These are phyloP conservation scores for Momotus momota DNA, from an alignment of 2,797 vertebrate genomes.

Conservation along the genomic window DNA sequence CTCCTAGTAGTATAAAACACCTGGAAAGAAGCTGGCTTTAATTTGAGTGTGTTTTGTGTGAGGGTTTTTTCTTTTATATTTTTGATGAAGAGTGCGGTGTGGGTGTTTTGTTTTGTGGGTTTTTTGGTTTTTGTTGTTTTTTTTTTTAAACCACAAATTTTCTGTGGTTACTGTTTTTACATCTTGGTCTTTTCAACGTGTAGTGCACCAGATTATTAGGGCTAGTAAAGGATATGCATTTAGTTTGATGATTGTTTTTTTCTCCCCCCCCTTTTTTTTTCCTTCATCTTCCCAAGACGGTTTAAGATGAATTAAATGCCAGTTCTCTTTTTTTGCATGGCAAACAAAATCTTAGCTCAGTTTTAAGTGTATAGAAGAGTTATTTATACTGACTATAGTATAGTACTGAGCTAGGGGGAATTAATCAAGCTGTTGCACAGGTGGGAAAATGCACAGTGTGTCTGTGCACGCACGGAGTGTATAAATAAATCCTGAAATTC, in stretches of 20 bases:
- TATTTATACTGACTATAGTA: not conserved
- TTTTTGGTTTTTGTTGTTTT: rapidly evolving
- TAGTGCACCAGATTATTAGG: not conserved
- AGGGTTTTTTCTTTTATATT: not conserved
- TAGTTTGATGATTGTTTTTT: not conserved
- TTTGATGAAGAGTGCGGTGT: not conserved
- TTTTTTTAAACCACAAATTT: not conserved
- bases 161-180: not conserved
- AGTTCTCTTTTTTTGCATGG: not conserved
- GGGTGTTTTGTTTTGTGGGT: not conserved
- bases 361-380: not conserved
- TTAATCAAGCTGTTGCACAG: not conserved
- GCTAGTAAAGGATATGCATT: not conserved
- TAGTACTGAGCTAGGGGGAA: not conserved
- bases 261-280: not conserved
- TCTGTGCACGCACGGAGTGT: not conserved
- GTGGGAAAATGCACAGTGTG: not conserved
- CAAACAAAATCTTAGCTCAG: not conserved
- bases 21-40: not conserved
- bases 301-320: not conserved
- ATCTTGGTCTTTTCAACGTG: not conserved
- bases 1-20: not conserved
- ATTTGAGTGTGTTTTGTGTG: not conserved
- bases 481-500: not conserved
- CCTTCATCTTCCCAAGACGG: not conserved